These are phyloP conservation scores for Colinus virginianus DNA, from an alignment of 2,113 vertebrate genomes.

Conservation along the genomic window DNA sequence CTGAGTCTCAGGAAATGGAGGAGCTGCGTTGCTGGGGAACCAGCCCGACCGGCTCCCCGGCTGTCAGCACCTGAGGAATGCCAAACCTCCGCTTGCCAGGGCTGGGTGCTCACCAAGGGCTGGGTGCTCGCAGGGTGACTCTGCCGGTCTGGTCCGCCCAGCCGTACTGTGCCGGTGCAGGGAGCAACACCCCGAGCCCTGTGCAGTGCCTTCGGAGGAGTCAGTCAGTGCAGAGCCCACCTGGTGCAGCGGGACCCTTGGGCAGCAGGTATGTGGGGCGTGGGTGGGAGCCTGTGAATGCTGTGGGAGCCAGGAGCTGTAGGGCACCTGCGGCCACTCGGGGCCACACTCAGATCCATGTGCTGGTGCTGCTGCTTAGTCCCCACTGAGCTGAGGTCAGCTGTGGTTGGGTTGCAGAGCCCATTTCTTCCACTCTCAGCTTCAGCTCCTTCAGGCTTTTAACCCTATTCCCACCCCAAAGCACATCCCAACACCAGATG, in stretches of 20 bases:
- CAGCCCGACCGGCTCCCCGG: conserved; percentile 77
- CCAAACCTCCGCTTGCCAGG: conserved; percentile 69
- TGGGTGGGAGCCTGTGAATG: background rate
- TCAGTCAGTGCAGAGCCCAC: background rate
- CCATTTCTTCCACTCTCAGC: background rate
- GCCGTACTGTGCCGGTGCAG: conserved; percentile 27
- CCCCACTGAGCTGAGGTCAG: rapidly evolving
- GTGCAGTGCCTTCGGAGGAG: background rate
- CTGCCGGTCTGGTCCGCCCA: conserved; percentile 68
- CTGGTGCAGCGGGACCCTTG: background rate
- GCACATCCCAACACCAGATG: rapidly evolving
- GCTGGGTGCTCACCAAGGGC: conserved; percentile 58
- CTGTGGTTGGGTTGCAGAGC: background rate
- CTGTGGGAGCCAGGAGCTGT: background rate
- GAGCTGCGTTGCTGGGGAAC: conserved; percentile 61
- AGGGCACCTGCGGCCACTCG: background rate
- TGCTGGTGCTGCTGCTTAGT: background rate
- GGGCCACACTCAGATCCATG: rapidly evolving
- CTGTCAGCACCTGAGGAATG: conserved; percentile 79
- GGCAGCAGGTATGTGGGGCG: conserved; percentile 30
- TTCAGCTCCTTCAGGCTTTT: background rate
- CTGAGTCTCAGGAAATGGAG: conserved; percentile 53
- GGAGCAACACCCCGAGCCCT: background rate
- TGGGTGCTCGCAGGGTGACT: conserved; percentile 57
- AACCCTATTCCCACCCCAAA: background rate